A percentile compares a stretch with the other conserved stretches of the same genome.
Evolutionary conservation across 1,140 invertebrate species (phyloP).

Genomic region (Drosophila tani): DNA sequence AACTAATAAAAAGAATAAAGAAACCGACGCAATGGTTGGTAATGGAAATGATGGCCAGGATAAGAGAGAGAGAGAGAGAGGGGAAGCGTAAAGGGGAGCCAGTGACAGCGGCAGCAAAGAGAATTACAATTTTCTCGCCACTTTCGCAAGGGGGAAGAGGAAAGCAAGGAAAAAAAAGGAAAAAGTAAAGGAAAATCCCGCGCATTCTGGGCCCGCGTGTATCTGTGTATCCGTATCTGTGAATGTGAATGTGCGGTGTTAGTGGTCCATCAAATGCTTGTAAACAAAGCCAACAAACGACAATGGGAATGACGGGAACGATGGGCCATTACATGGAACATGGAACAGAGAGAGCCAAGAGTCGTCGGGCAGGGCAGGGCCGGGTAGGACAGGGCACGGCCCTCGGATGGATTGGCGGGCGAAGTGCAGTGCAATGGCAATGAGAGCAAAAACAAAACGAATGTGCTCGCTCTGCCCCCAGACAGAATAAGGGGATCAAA

Average conservation of each 20-base stretch:
- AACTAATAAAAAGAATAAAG: constrained; percentile 79
- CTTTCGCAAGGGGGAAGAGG: constrained; percentile 20
- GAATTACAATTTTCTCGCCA: constrained; percentile 79
- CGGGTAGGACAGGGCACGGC: constrained; percentile 4
- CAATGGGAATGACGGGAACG: constrained; percentile 49
- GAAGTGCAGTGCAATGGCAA: constrained; percentile 75
- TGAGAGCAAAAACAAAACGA: constrained; percentile 73
- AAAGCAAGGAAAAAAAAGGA: constrained; percentile 1
- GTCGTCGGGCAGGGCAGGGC: neutral
- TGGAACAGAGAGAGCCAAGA: constrained; percentile 3
- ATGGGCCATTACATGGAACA: constrained; percentile 42
- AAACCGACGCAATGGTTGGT: constrained; percentile 55
- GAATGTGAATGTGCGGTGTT: constrained; percentile 51
- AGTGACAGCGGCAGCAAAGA: constrained; percentile 44
- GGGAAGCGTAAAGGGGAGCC: constrained; percentile 5
- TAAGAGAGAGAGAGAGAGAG: neutral
- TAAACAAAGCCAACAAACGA: constrained; percentile 78
- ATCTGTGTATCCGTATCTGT: constrained; percentile 41
- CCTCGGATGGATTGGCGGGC: constrained; percentile 51
- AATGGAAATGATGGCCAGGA: constrained; percentile 47
- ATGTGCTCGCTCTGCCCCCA: constrained; percentile 48
- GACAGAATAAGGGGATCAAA: constrained; percentile 80
- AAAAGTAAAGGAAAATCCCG: constrained; percentile 59
- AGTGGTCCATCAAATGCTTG: constrained; percentile 81
- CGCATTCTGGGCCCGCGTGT: constrained; percentile 45